Percentiles rank a stretch among this genome's conserved stretches.
These are phyloP conservation scores for Malaclemys terrapin DNA, from an alignment of 2,113 vertebrate species.

Conservation along the genomic window DNA sequence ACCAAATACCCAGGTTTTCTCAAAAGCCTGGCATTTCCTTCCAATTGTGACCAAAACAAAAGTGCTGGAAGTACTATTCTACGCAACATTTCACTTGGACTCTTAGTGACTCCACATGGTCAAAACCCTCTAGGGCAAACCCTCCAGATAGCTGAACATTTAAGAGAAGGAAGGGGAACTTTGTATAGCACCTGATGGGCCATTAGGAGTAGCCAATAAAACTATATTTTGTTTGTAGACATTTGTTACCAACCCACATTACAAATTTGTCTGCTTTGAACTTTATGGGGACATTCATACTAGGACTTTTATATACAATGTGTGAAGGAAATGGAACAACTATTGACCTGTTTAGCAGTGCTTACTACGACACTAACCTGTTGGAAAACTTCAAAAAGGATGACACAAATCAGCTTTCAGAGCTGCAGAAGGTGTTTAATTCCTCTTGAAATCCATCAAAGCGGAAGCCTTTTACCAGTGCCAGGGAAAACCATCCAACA, in stretches of 20 bases:
- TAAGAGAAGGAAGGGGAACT: constrained; percentile 57
- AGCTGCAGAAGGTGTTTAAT: constrained; percentile 33
- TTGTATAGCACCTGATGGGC: constrained; percentile 62
- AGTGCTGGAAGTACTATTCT: constrained; percentile 41
- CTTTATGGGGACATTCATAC: constrained; percentile 61
- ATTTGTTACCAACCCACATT: constrained; percentile 62
- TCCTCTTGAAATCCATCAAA: constrained; percentile 52
- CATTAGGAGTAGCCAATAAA: constrained; percentile 75
- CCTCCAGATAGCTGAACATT: constrained; percentile 58
- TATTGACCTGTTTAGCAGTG: constrained; percentile 58
- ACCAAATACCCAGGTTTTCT: constrained; percentile 52
- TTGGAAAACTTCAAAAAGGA: constrained; percentile 49
- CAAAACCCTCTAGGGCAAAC: constrained; percentile 59
- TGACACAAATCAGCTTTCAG: constrained; percentile 54
- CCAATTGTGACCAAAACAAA: constrained; percentile 69
- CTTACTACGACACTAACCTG: constrained; percentile 54
- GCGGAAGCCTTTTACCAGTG: constrained; percentile 42
- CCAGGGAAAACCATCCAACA: constrained; percentile 48
- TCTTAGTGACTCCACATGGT: constrained; percentile 58
- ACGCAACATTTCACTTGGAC: constrained; percentile 34
- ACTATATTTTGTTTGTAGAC: constrained; percentile 76
- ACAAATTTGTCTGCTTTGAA: constrained; percentile 71
- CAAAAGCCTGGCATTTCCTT: constrained; percentile 67
- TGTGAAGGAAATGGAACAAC: constrained; percentile 68
- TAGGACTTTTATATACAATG: constrained; percentile 58